A percentile compares a stretch with the other conserved stretches of the same genome.
Evolutionary conservation across 2,888 invertebrate species (phyloP).

Genomic region (Peribatodes rhomboidaria): DNA sequence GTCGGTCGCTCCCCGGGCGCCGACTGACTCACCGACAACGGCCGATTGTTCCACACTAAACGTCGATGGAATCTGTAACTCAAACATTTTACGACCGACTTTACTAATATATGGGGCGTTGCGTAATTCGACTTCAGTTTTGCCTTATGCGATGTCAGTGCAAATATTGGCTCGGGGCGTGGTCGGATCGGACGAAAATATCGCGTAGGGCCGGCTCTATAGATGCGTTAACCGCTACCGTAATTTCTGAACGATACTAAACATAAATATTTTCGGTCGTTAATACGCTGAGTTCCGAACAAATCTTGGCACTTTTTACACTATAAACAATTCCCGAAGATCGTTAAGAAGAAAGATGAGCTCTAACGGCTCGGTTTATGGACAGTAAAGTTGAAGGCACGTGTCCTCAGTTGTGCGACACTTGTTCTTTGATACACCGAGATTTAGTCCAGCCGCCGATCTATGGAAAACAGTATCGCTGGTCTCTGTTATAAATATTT

Average conservation of each 20-base stretch:
- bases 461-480: constrained; percentile 38
- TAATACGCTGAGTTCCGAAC: constrained; percentile 68
- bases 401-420: constrained; percentile 70
- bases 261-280: constrained; percentile 77
- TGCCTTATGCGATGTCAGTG: constrained; percentile 66
- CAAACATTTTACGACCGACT: constrained; percentile 79
- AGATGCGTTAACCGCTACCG: constrained; percentile 48
- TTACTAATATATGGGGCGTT: constrained; percentile 82
- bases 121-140: constrained; percentile 74
- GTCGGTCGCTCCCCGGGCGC: constrained; percentile 73
- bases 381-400: constrained; percentile 82
- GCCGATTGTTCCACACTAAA: constrained; percentile 82
- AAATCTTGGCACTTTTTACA: constrained; percentile 75
- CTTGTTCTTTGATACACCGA: constrained; percentile 55
- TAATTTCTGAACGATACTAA: constrained; percentile 61
- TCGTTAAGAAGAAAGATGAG: constrained; percentile 86
- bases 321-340: constrained; percentile 80
- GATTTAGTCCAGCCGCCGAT: constrained; percentile 48
- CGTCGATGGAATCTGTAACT: constrained; percentile 82
- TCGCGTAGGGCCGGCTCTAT: constrained; percentile 43
- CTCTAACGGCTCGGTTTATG: constrained; percentile 82
- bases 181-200: constrained; percentile 43
- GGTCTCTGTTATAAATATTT: constrained; percentile 49
- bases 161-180: constrained; percentile 63
- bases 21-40: constrained; percentile 78